A percentile compares a stretch with the other conserved stretches of the same genome.
Conservation (phyloP, 2,797 vertebrate genomes). For the Tiaroga cobitis region DNA sequence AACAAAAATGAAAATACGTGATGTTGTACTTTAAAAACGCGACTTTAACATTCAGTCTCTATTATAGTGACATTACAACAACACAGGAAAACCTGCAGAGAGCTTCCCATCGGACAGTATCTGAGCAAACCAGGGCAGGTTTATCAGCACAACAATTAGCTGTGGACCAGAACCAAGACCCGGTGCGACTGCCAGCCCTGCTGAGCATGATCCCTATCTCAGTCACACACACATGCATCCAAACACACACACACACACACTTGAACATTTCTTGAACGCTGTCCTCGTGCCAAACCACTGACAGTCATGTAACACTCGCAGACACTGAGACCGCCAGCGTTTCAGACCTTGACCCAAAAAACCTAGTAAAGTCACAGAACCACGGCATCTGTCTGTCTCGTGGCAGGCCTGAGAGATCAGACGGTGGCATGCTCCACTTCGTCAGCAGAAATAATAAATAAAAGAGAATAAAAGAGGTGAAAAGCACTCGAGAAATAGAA, state of each 20-base stretch:
- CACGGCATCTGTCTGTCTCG: slow-evolving; percentile 61
- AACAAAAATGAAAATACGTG: slow-evolving; percentile 16
- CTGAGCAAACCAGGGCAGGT: slow-evolving; percentile 22
- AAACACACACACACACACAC: slow-evolving; percentile 31
- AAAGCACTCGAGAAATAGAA: slow-evolving; percentile 30
- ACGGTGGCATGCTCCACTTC: slow-evolving; percentile 67
- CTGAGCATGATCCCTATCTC: slow-evolving; percentile 49
- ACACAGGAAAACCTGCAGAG: not conserved
- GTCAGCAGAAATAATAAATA: slow-evolving; percentile 72
- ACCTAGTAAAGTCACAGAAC: slow-evolving; percentile 76
- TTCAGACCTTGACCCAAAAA: slow-evolving; percentile 78
- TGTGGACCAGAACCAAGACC: slow-evolving; percentile 59
- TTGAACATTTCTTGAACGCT: not conserved
- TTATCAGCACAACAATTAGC: slow-evolving; percentile 61
- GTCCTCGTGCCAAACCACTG: not conserved
- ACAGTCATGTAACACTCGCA: slow-evolving; percentile 2
- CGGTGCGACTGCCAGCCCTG: slow-evolving; percentile 43
- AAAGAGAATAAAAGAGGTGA: slow-evolving; percentile 67
- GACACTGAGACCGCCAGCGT: slow-evolving; percentile 34
- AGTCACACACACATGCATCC: slow-evolving; percentile 29
- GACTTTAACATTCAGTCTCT: slow-evolving; percentile 4
- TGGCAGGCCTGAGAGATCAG: slow-evolving; percentile 74
- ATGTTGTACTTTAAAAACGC: not conserved
- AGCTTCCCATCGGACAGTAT: slow-evolving; percentile 11
- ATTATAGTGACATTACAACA: slow-evolving; percentile 4